Evolutionary conservation across 2,797 vertebrate species (phyloP), one percentile per base, ranked within the genome.

Genomic region (Catostomus latipinnis): DNA sequence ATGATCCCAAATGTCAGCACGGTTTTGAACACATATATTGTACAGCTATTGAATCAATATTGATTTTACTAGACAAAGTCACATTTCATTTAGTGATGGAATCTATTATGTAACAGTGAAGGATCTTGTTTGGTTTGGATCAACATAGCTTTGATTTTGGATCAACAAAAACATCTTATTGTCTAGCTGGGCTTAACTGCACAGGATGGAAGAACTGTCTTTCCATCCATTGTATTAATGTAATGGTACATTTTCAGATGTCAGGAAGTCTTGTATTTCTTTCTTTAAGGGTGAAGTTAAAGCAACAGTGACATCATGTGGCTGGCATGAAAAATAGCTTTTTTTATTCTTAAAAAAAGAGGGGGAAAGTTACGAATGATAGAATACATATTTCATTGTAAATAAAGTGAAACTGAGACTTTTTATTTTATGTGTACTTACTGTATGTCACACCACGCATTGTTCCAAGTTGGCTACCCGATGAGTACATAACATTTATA

Each of bases 261-360:
- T 71, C 2, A 53, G 14, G 11, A 57, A 57, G 53, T 46, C 11
- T 7, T 43, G 13, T 57, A 12, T 18, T 6, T 9, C 13, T 46
- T 57, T 12, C 6, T 34, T 22, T 9, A 34, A 56, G 22, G 1
- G 56, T 70, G 13, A 77, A 77, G 9, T 14, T 58, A 69, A 61
- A 77, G 65, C 75, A 77, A 77, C 45, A 77, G 56, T 61, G 75
- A 77, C 75, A 77, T 69, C 75, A 60, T 43, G 75, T 61, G 75
- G 75, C 6, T 12, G 6, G 7, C 13, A 18, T 18, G 6, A 67
- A 22, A 34, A 46, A n/a, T 18, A 6, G 4, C 22, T 61, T 12
- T 61, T 61, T 65, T 63, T 63, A 45, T 43, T 13, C 10, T 34
- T 4, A 34, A 34, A 34, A 34, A 34, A 34, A n/a, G 34, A 63